Evolutionary conservation across 2,113 vertebrate genomes (phyloP).

Genomic region (Ondatra zibethicus): DNA sequence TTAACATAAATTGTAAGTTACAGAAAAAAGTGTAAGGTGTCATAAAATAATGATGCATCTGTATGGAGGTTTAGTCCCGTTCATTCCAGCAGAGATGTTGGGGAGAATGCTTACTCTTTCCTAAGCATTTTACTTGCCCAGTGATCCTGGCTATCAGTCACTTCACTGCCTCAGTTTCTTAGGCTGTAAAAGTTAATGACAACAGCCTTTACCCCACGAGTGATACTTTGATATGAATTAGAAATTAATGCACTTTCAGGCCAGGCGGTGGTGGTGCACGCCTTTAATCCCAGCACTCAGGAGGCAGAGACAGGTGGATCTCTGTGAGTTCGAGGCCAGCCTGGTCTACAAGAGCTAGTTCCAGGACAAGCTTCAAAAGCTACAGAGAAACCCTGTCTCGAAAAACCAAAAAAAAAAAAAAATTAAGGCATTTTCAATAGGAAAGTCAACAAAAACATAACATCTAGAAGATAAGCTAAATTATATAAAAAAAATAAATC

Average conservation of each 20-base stretch:
- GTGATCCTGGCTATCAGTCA: neutral
- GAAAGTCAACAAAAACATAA: neutral
- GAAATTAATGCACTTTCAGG: neutral
- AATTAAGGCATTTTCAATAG: neutral
- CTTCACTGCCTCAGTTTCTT: neutral
- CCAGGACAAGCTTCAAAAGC: too few species aligned
- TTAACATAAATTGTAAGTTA: neutral
- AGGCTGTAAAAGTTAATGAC: neutral
- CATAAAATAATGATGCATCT: neutral
- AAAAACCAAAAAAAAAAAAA: too few species aligned
- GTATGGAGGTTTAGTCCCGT: neutral
- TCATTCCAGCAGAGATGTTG: neutral
- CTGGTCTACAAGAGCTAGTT: too few species aligned
- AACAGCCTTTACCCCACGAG: neutral
- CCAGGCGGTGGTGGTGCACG: too few species aligned
- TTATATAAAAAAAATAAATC: neutral
- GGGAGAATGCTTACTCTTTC: neutral
- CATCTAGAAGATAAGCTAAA: neutral
- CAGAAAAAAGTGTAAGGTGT: slow-evolving; percentile 30
- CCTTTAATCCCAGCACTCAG: too few species aligned
- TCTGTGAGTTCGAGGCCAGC: too few species aligned
- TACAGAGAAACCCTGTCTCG: too few species aligned
- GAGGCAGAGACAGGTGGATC: too few species aligned
- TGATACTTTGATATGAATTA: neutral
- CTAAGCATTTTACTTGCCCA: neutral